Percentiles rank a stretch among this genome's conserved stretches.
phyloP scores from a whole-genome alignment of 2,888 invertebrate genomes.

The Nomada lathburiana region DNA sequence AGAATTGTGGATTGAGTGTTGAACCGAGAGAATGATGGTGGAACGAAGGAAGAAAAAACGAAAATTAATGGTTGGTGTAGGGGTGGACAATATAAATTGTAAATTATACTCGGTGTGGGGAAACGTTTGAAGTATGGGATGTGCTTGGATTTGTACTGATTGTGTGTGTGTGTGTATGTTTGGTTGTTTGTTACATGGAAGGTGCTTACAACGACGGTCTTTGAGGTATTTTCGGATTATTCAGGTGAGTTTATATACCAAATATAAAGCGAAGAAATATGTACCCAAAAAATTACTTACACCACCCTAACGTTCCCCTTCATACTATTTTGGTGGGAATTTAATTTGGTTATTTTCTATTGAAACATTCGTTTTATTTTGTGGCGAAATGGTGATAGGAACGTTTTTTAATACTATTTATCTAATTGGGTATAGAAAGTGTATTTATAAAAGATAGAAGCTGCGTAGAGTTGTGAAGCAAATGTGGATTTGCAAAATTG shows the following conservation, averaged over 20 bases:
- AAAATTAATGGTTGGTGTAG: background rate
- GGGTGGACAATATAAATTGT: slow-evolving; percentile 55
- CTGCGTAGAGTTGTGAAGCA: too few species aligned
- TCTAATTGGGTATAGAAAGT: too few species aligned
- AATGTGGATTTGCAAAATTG: background rate
- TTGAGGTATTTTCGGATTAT: background rate
- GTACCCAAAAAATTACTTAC: too few species aligned
- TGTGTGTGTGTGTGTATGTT: slow-evolving; percentile 30
- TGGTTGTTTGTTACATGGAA: slow-evolving; percentile 38
- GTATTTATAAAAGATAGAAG: too few species aligned
- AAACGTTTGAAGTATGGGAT: slow-evolving; percentile 41
- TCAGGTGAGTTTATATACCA: background rate
- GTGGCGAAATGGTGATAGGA: too few species aligned
- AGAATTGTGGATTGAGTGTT: background rate
- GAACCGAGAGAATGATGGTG: background rate
- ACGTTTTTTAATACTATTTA: too few species aligned
- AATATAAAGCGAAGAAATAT: too few species aligned
- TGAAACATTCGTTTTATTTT: too few species aligned
- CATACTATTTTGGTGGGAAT: too few species aligned
- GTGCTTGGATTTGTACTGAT: slow-evolving; percentile 57
- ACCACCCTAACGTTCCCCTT: too few species aligned
- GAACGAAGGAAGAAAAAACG: background rate
- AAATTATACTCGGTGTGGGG: slow-evolving; percentile 58
- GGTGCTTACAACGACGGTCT: slow-evolving; percentile 64
- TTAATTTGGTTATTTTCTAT: too few species aligned